Percentiles rank a stretch among this genome's conserved stretches.
phyloP scores from a whole-genome alignment of 2,113 vertebrate genomes.

The Euleptes europaea region DNA sequence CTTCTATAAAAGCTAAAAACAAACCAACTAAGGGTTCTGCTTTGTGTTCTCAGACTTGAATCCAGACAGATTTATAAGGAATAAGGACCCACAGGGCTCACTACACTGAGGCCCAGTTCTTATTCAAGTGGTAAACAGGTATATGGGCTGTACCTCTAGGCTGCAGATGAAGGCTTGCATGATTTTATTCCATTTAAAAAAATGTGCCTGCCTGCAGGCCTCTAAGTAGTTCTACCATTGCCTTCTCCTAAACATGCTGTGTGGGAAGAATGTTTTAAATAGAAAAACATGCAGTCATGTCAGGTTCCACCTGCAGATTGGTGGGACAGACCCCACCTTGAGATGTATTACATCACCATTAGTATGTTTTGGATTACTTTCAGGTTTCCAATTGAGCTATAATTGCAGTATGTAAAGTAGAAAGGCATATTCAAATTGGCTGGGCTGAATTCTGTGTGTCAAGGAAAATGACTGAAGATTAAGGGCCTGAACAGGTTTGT shows the following conservation, averaged over 20 bases:
- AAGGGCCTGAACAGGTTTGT: conserved; percentile 55
- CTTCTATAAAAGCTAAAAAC: too few relatives aligned
- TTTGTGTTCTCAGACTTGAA: background rate
- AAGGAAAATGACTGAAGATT: conserved; percentile 54
- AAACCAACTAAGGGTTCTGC: background rate
- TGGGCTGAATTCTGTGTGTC: conserved; percentile 43
- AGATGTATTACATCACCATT: background rate
- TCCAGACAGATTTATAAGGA: background rate
- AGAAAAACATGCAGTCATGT: background rate
- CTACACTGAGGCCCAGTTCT: background rate
- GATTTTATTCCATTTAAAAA: too few relatives aligned
- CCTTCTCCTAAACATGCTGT: too few relatives aligned
- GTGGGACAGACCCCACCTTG: background rate
- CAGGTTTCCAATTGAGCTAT: conserved; percentile 50
- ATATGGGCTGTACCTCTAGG: too few relatives aligned
- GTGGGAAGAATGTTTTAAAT: too few relatives aligned
- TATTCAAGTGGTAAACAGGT: too few relatives aligned
- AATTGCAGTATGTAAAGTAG: conserved; percentile 49
- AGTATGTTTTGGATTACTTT: background rate
- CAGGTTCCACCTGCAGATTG: background rate
- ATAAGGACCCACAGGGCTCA: background rate
- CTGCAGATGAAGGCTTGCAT: too few relatives aligned
- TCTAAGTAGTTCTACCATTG: too few relatives aligned
- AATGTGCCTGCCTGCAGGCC: too few relatives aligned
- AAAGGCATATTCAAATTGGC: conserved; percentile 53